Percentiles rank a stretch among this genome's conserved stretches.
These are phyloP conservation scores for Drosophila helvetica DNA, from an alignment of 2,888 invertebrate genomes.

Conservation along the genomic window DNA sequence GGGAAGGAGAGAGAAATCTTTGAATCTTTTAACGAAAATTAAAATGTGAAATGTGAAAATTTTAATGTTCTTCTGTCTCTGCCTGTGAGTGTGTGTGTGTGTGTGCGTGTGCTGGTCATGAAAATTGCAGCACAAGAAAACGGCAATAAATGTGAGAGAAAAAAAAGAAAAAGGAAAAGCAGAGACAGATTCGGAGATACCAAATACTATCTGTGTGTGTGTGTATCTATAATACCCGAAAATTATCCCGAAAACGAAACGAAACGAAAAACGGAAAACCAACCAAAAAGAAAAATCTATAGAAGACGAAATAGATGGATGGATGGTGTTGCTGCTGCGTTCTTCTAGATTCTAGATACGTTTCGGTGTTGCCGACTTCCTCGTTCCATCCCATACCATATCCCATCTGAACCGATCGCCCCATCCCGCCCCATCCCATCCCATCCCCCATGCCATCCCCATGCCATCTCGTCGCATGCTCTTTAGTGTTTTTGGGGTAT, in stretches of 20 bases:
- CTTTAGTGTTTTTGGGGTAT: conserved; percentile 38
- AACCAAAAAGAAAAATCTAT: conserved; percentile 17
- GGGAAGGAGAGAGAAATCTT: conserved; percentile 52
- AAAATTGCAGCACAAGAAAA: conserved; percentile 33
- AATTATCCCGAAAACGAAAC: conserved; percentile 29
- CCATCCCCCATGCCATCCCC: background rate
- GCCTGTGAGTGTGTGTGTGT: conserved; percentile 27
- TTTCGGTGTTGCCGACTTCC: conserved; percentile 50
- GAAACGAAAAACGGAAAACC: background rate
- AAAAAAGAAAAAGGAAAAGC: conserved; percentile 6
- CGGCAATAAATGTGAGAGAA: conserved; percentile 32
- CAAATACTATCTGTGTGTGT: conserved; percentile 13
- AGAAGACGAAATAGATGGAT: conserved; percentile 3
- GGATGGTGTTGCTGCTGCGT: conserved; percentile 17
- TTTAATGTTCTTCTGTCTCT: conserved; percentile 26
- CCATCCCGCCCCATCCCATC: background rate
- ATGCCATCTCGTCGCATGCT: conserved; percentile 15
- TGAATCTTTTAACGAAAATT: conserved; percentile 54
- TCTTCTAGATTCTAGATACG: conserved; percentile 49
- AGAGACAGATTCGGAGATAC: conserved; percentile 16
- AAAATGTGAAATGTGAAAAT: conserved; percentile 58
- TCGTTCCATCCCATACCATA: conserved; percentile 31
- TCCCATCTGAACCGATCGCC: conserved; percentile 14
- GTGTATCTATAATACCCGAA: conserved; percentile 34
- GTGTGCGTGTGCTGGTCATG: conserved; percentile 37